A percentile compares a stretch with the other conserved stretches of the same genome.
Evolutionary conservation across 2,113 vertebrate genomes (phyloP).

Genomic region (Lophotis ruficrista): DNA sequence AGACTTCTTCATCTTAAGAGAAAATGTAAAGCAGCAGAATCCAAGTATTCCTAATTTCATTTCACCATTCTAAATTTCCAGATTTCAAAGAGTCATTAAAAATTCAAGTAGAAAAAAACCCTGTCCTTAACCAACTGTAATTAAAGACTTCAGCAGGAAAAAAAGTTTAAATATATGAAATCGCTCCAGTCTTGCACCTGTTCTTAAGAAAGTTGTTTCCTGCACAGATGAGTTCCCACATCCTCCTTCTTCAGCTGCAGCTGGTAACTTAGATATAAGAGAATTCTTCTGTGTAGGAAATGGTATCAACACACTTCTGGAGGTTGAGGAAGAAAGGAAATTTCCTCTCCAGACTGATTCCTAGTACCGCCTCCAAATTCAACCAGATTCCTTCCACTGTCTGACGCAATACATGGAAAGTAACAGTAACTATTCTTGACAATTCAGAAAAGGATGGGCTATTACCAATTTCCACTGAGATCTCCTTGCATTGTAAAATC

Average conservation of each 20-base stretch:
- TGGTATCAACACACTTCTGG: neutral
- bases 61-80: neutral
- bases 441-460: neutral
- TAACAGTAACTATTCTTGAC: neutral
- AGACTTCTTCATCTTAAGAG: neutral
- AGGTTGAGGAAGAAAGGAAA: neutral
- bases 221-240: neutral
- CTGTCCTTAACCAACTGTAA: neutral
- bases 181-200: neutral
- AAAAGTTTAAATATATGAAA: neutral
- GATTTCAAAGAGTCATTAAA: neutral
- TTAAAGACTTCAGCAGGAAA: neutral
- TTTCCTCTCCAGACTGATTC: neutral
- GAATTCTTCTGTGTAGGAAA: neutral
- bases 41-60: neutral
- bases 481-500: neutral
- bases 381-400: neutral
- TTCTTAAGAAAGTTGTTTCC: neutral
- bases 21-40: neutral
- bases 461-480: neutral
- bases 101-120: neutral
- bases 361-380: neutral
- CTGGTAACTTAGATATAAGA: neutral
- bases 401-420: neutral
- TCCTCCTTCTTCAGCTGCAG: neutral